phyloP scores from a whole-genome alignment of 2,888 invertebrate species.

The Podotricha telesiphe region DNA sequence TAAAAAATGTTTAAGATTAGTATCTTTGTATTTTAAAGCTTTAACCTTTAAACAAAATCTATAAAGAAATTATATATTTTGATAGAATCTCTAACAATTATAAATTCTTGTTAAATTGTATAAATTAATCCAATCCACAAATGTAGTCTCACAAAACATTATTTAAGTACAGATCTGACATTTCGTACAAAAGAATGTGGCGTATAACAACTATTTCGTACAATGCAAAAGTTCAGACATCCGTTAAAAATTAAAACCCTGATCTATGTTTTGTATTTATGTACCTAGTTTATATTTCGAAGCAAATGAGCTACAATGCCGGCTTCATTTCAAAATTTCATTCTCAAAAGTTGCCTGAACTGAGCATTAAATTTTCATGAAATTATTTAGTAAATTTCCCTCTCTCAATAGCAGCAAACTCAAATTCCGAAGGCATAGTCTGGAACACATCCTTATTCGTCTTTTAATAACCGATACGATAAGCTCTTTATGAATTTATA shows the following conservation, averaged over 20 bases:
- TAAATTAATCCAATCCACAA: neutral
- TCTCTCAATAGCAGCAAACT: slow-evolving; percentile 70
- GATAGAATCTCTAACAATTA: no score
- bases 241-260: neutral
- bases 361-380: slow-evolving; percentile 79
- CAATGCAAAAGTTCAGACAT: neutral
- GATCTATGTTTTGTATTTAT: slow-evolving; percentile 8
- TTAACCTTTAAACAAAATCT: neutral
- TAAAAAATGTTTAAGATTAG: neutral
- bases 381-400: slow-evolving; percentile 80
- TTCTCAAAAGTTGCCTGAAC: slow-evolving; percentile 74
- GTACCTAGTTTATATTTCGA: slow-evolving; percentile 19
- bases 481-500: slow-evolving; percentile 47
- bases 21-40: neutral
- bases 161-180: neutral
- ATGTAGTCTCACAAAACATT: neutral
- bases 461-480: slow-evolving; percentile 59
- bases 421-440: slow-evolving; percentile 74
- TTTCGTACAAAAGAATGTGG: neutral
- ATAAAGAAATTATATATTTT: no score
- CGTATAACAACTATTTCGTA: neutral
- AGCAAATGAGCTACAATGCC: slow-evolving; percentile 27
- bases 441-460: slow-evolving; percentile 63
- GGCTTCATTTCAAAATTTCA: slow-evolving; percentile 53
- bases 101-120: neutral